phyloP scores from a whole-genome alignment of 1,140 invertebrate species.

The Eupristina koningsbergeri region DNA sequence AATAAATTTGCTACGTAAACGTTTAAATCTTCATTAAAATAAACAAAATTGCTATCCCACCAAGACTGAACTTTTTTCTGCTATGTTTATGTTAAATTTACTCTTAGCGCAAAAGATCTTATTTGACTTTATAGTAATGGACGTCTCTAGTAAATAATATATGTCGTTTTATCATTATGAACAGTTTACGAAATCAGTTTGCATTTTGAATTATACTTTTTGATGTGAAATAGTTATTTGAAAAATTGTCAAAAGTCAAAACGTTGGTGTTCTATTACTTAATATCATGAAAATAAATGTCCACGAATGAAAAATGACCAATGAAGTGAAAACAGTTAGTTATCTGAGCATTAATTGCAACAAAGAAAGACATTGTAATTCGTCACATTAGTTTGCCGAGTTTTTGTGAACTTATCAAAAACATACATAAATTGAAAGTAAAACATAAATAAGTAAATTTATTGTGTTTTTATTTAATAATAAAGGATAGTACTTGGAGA shows the following conservation, averaged over 20 bases:
- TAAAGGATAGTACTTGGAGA: too few relatives aligned
- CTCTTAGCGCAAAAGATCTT: constrained; percentile 8
- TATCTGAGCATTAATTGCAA: background rate
- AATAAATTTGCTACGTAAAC: background rate
- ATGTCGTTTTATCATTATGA: too few relatives aligned
- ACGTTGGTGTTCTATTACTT: background rate
- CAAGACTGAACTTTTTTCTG: background rate
- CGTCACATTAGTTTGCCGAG: too few relatives aligned
- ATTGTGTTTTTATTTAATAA: too few relatives aligned
- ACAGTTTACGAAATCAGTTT: too few relatives aligned
- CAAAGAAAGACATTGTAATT: background rate
- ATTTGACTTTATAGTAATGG: background rate
- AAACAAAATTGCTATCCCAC: background rate
- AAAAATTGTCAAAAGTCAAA: background rate
- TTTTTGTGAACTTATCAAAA: too few relatives aligned
- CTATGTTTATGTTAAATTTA: background rate
- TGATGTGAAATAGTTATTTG: too few relatives aligned
- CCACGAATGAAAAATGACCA: background rate
- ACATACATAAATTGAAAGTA: too few relatives aligned
- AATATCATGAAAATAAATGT: background rate
- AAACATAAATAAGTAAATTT: too few relatives aligned
- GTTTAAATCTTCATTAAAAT: background rate
- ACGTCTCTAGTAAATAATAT: too few relatives aligned
- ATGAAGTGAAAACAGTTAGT: background rate
- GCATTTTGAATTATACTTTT: too few relatives aligned